phyloP scores from a whole-genome alignment of 37 sponge, comb jelly and placozoan genomes.

The Corticium candelabrum region DNA sequence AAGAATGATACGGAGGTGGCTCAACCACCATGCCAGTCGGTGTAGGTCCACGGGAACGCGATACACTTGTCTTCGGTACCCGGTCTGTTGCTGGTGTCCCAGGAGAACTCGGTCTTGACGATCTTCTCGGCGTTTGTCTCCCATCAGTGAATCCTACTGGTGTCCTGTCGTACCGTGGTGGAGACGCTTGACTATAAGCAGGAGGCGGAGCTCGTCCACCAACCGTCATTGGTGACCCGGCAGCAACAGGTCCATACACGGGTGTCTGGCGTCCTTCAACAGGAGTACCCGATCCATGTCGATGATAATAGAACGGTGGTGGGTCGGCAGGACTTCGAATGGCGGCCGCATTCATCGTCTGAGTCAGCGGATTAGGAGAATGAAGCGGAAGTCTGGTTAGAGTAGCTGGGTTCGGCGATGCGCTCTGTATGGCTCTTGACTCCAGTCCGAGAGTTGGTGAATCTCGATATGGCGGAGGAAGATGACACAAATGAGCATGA shows the following conservation, averaged over 20 bases:
- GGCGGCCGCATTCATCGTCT: too few species aligned
- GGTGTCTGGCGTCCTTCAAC: too few species aligned
- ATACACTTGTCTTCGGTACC: background rate
- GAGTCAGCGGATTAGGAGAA: background rate
- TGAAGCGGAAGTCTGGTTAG: background rate
- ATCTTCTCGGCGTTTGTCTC: slow-evolving; percentile 1
- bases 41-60: slow-evolving; percentile 9
- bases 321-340: background rate
- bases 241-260: background rate
- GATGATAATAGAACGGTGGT: background rate
- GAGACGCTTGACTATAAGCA: background rate
- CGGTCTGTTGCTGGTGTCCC: background rate
- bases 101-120: slow-evolving; percentile 6
- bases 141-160: too few species aligned
- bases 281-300: too few species aligned
- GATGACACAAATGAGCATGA: background rate
- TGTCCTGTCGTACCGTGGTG: background rate
- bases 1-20: slow-evolving; percentile 1
- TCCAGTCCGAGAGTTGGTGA: background rate
- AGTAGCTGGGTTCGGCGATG: background rate
- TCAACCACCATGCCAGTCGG: slow-evolving; percentile 18
- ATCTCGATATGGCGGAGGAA: background rate
- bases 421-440: background rate
- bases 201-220: background rate
- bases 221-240: background rate